Evolutionary conservation across 2,888 invertebrate genomes (phyloP), one percentile per base, ranked within the genome.

Genomic region (Eueremaeus valkanovi): DNA sequence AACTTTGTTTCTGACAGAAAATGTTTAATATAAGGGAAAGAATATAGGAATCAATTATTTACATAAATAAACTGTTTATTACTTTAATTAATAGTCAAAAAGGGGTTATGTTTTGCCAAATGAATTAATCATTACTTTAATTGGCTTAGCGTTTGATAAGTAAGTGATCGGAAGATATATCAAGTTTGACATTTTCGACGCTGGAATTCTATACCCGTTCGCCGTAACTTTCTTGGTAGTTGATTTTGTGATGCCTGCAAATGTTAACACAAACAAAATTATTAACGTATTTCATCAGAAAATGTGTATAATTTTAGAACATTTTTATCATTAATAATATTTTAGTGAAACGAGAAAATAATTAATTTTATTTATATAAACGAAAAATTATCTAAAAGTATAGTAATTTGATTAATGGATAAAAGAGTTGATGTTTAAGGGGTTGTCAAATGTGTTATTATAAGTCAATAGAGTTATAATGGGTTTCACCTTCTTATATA

Each of bases 121-220:
- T 68, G 74, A 63, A 27, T 73, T 58, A 13, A 76, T 40, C 33
- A 73, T 36, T 8, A 72, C 40, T 66, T 73, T 73, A 33, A 58
- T 72, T 72, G 76, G 76, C 70, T 70, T 76, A 13, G 58, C 76
- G n/a, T 76, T 76, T 58, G 76, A 76, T 40, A 55, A 33, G 24
- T 61, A 76, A 49, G 66, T 76, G 11, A 73, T 21, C 27, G 76
- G 76, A 3, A 76, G 31, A 74, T 76, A 76, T 33, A 76, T 74
- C 29, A 76, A n/a, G 13, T 74, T 76, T 29, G 74, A 74, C 36
- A 55, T 29, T 36, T 51, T 55, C 18, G 68, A 61, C 8, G 51
- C 8, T 36, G 68, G 49, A 16, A 40, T 61, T 31, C 36, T 36
- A 36, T 21, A 31, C n/a, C 18, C 36, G 21, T 31, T 66, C n/a